These are phyloP conservation scores for Echinarachnius parma DNA, from an alignment of 53 echinoderm and acorn worm species.

Conservation along the genomic window DNA sequence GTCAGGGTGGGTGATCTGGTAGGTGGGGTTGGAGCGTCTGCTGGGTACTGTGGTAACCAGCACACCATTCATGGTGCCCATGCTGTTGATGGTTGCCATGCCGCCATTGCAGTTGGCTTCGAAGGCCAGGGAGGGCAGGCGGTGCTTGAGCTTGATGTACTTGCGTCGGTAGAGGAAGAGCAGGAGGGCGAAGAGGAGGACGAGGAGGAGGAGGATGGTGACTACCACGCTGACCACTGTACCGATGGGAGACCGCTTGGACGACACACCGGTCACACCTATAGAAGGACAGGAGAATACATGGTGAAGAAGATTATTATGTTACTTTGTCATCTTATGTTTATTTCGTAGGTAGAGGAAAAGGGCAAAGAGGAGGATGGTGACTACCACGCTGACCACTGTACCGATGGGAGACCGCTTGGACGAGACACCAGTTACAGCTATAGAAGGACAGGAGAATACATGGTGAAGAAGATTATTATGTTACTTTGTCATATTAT, in stretches of 20 bases:
- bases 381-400: constrained; percentile 61
- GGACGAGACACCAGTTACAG: too few species aligned
- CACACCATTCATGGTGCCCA: neutral
- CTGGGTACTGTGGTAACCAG: constrained; percentile 48
- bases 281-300: too few species aligned
- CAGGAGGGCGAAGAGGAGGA: constrained; percentile 72
- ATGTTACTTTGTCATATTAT: too few species aligned
- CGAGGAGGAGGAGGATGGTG: constrained; percentile 64
- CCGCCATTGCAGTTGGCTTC: constrained; percentile 59
- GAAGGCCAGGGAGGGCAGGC: constrained; percentile 72
- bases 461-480: too few species aligned
- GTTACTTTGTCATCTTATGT: too few species aligned
- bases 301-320: too few species aligned
- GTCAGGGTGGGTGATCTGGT: constrained; percentile 90
- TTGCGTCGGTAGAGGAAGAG: constrained; percentile 91
- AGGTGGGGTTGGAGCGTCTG: constrained; percentile 88
- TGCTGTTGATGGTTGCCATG: constrained; percentile 37
- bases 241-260: constrained; percentile 37
- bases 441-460: too few species aligned
- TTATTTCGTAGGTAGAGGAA: constrained; percentile 75
- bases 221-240: constrained; percentile 64
- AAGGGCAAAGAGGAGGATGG: constrained; percentile 71
- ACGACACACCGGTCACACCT: constrained; percentile 7
- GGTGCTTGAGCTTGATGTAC: constrained; percentile 87
- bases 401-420: constrained; percentile 45